Base-by-base conservation (phyloP, 2,888 invertebrate species). In the Sycophila texana region DNA sequence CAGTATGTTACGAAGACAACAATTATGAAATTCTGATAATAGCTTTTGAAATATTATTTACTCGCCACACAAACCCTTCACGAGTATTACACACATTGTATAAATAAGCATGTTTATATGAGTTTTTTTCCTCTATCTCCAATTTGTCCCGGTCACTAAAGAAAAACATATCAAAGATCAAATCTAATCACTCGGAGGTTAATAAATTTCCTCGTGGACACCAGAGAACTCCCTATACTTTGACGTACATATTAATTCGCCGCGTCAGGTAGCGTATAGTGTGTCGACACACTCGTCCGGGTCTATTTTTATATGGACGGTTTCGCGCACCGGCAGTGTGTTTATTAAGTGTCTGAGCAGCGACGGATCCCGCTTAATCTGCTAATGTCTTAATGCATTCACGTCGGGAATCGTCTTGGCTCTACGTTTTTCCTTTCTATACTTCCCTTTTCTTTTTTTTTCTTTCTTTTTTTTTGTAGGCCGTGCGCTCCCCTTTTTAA, bases 351-450 rank as follows among this genome's bases (percentile, higher is more conserved):
- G 7, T 39, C 47, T 5, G 47, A 58, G 70, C 47, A 58, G 22
- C 22, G 60, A 57, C 57, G 12, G 22, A 53, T 12, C 47, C 16
- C 18, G 49, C 26, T 65, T 74, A 65, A 74, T 65, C 74, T 30
- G 55, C 74, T 63, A 65, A 74, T 74, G 65, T 57, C 47, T 65
- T 55, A 39, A 63, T 65, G 74, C 57, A 65, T 57, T 39, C 22
- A 60, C 22, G 71, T 71, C 71, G 47, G 20, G 60, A 39, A 7
- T n/a, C 18, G 14, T 55, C 57, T 57, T 26, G 30, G 39, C 3
- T 20, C 4, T 4, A 12, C 30, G 39, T 58, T 18, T 18, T 55
- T 14, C 14, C 18, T 12, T 55, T 53, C 2, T 2, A 26, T 26
- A 26, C 26, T 26, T 26, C 26, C 16, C 30, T 57, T 58, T n/a